These are phyloP conservation scores for Imbricaverruca yamaguchii DNA, from an alignment of 2,888 invertebrate species.

Conservation along the genomic window DNA sequence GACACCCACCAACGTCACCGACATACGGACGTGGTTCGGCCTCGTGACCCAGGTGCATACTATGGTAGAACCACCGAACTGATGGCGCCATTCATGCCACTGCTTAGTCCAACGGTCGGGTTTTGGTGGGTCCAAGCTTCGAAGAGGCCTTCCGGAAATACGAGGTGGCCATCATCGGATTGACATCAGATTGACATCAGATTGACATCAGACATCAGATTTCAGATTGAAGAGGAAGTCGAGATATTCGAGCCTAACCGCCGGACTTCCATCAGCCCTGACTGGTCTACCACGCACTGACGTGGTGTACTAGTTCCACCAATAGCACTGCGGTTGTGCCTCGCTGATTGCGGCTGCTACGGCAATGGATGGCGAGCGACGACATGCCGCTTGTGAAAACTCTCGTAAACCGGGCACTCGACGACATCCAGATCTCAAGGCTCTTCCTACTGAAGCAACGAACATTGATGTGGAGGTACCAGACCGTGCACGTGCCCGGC, in stretches of 20 bases:
- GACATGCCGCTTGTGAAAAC: neutral
- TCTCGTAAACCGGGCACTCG: neutral
- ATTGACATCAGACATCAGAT: too few relatives aligned
- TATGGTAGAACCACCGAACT: constrained; percentile 24
- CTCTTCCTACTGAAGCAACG: constrained; percentile 16
- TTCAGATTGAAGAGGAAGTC: constrained; percentile 21
- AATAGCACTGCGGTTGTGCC: constrained; percentile 24
- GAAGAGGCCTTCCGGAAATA: constrained; percentile 23
- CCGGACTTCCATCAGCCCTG: constrained; percentile 23
- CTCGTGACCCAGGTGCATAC: constrained; percentile 25
- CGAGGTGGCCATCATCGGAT: constrained; percentile 23
- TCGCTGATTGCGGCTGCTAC: neutral
- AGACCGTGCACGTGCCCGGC: constrained; percentile 23
- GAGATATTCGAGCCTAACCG: constrained; percentile 16
- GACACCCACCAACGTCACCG: constrained; percentile 20
- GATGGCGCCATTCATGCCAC: constrained; percentile 27
- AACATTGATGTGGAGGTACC: constrained; percentile 23
- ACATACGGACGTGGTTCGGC: constrained; percentile 23
- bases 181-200: too few relatives aligned
- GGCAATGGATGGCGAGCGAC: constrained; percentile 21
- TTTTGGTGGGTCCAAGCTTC: constrained; percentile 17
- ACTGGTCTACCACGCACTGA: neutral
- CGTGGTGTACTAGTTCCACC: constrained; percentile 22
- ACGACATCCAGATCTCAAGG: neutral
- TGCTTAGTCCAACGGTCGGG: constrained; percentile 23